phyloP scores from a whole-genome alignment of 2,888 invertebrate species.

The Rhingia rostrata region DNA sequence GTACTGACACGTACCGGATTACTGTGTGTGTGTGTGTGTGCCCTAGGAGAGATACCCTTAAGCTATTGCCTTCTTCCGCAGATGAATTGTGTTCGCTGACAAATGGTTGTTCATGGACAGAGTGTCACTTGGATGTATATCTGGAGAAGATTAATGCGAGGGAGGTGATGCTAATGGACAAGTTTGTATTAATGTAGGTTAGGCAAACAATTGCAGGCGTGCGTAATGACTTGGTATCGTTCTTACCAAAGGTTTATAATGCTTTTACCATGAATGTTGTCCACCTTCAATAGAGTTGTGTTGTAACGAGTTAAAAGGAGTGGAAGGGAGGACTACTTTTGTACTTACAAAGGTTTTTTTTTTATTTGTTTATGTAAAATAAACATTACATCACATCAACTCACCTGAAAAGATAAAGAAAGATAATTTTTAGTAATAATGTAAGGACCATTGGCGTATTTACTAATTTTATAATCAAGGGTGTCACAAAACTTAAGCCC shows the following conservation, averaged over 20 bases:
- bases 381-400: not conserved
- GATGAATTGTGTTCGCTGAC: not conserved
- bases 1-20: slow-evolving; percentile 24
- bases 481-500: no score
- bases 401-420: not conserved
- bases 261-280: no score
- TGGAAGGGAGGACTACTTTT: no score
- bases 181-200: not conserved
- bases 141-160: not conserved
- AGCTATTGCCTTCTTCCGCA: not conserved
- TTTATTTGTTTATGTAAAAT: not conserved
- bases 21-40: not conserved
- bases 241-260: not conserved
- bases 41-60: not conserved
- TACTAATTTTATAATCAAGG: no score
- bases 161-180: not conserved
- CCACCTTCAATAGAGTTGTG: no score
- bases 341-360: not conserved
- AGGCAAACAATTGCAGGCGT: not conserved
- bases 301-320: no score
- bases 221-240: not conserved
- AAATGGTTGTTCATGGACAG: slow-evolving; percentile 2
- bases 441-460: no score
- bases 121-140: not conserved
- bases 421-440: not conserved